These are phyloP conservation scores for Procapra przewalskii DNA, from an alignment of 2,113 vertebrate genomes.

Conservation along the genomic window DNA sequence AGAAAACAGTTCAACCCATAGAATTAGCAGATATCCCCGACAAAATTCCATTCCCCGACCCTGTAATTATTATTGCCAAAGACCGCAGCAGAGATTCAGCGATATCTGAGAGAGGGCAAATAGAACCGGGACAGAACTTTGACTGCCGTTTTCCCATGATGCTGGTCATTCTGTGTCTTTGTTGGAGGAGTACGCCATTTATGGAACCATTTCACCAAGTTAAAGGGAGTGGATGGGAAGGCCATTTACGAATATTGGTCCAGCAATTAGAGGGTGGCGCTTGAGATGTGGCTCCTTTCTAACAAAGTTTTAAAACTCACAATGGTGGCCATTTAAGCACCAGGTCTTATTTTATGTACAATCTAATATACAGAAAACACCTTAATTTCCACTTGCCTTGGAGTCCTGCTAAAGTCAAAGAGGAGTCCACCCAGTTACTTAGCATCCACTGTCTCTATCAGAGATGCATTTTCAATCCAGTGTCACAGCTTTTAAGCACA, in stretches of 20 bases:
- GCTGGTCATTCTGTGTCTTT: background rate
- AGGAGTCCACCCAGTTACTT: background rate
- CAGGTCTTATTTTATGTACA: background rate
- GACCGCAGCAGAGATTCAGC: background rate
- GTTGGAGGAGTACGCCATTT: background rate
- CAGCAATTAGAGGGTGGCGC: background rate
- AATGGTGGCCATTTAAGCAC: background rate
- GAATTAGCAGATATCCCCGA: background rate
- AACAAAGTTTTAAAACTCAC: background rate
- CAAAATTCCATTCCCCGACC: background rate
- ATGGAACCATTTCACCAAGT: background rate
- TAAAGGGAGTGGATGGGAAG: background rate
- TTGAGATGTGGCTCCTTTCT: background rate
- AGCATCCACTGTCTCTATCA: background rate
- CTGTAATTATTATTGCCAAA: background rate
- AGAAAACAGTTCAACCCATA: background rate
- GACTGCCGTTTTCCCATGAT: background rate
- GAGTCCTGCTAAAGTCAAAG: background rate
- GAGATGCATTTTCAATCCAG: background rate
- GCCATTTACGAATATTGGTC: background rate
- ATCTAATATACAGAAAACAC: background rate
- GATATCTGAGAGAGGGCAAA: background rate
- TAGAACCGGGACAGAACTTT: background rate
- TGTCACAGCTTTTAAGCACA: background rate
- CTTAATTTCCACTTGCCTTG: background rate